Percentiles rank a stretch among this genome's conserved stretches.
Evolutionary conservation across 2,113 vertebrate genomes (phyloP).

Genomic region (Coptodon rendalli): DNA sequence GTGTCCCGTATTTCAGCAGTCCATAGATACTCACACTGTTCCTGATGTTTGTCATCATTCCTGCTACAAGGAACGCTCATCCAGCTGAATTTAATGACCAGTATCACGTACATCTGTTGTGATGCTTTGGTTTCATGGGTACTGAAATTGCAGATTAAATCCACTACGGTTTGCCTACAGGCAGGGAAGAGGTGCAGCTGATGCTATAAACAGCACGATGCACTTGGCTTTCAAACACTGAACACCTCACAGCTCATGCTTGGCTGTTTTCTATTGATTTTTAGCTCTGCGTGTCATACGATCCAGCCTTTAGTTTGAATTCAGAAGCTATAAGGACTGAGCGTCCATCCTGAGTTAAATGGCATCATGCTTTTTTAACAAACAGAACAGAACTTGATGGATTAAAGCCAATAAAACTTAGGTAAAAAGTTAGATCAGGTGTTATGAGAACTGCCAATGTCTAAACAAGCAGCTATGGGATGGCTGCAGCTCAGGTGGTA

Average conservation of each 20-base stretch:
- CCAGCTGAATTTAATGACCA: neutral
- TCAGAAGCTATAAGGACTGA: neutral
- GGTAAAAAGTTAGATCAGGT: neutral
- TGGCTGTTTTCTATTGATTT: neutral
- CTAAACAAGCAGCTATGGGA: rapidly evolving
- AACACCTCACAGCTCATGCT: neutral
- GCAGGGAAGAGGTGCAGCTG: neutral
- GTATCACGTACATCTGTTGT: neutral
- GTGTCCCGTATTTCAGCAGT: neutral
- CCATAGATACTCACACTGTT: neutral
- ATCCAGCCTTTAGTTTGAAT: neutral
- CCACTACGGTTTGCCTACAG: neutral
- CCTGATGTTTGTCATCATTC: neutral
- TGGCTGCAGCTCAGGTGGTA: neutral
- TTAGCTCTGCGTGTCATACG: rapidly evolving
- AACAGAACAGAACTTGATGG: neutral
- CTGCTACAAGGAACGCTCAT: neutral
- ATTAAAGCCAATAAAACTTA: neutral
- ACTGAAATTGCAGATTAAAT: neutral
- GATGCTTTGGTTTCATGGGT: neutral
- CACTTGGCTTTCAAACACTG: neutral
- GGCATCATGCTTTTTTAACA: neutral
- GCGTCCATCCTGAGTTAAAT: neutral
- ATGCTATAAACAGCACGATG: neutral
- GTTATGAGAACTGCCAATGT: neutral